These are phyloP conservation scores for Hermetia illucens DNA, from an alignment of 1,140 invertebrate species.

Conservation along the genomic window DNA sequence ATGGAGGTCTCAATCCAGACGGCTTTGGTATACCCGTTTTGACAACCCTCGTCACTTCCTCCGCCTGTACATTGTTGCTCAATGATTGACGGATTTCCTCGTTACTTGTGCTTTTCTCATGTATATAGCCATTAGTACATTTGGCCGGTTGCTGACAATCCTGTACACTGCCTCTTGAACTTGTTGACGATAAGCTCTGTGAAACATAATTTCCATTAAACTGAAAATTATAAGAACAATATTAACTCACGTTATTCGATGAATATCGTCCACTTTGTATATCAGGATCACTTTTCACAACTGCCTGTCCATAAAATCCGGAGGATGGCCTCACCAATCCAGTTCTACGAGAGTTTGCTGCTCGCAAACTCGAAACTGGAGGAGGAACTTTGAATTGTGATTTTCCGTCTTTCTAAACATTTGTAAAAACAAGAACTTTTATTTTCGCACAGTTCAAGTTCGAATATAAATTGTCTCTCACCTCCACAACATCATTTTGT, in stretches of 20 bases:
- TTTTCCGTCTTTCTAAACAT: slow-evolving; percentile 11
- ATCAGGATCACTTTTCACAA: slow-evolving; percentile 11
- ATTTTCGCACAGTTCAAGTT: too few species aligned
- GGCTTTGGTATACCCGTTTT: slow-evolving; percentile 26
- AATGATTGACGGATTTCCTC: too few species aligned
- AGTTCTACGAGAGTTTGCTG: slow-evolving; percentile 12
- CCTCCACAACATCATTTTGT: not conserved
- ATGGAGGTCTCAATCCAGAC: slow-evolving; percentile 20
- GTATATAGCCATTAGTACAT: too few species aligned
- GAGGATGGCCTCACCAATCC: slow-evolving; percentile 24
- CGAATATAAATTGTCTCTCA: too few species aligned
- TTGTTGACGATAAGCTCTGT: slow-evolving; percentile 25
- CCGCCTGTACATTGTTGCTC: too few species aligned
- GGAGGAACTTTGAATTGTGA: slow-evolving; percentile 21
- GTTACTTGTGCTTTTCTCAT: too few species aligned
- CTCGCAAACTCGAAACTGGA: slow-evolving; percentile 17
- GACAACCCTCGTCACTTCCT: too few species aligned
- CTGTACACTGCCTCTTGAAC: slow-evolving; percentile 22
- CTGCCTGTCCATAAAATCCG: slow-evolving; percentile 22
- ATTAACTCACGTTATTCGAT: slow-evolving; percentile 7
- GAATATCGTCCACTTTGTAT: slow-evolving; percentile 6
- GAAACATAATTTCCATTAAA: not conserved
- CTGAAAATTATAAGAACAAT: slow-evolving; percentile 1
- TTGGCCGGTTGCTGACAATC: too few species aligned
- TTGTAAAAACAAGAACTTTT: not conserved